Conservation (phyloP, 64 coral and sea anemone genomes). For the Catalaphyllia jardinei region DNA sequence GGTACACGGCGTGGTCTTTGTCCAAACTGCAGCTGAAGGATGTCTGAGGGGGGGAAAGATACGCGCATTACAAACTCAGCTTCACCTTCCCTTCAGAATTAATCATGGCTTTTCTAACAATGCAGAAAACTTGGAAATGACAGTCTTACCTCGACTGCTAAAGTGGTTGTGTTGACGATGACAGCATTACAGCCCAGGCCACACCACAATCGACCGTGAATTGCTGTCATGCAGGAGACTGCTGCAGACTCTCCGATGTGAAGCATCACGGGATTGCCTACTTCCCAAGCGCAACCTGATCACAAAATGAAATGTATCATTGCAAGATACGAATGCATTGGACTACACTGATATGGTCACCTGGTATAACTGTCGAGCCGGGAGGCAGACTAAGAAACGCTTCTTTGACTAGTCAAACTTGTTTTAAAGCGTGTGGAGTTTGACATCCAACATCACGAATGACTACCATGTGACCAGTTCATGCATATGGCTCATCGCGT, state of each 20-base stretch:
- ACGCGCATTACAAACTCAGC: too few species aligned
- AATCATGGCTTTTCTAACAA: too few species aligned
- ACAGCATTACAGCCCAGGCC: slow-evolving; percentile 91
- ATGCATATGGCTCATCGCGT: too few species aligned
- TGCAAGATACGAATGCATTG: not conserved
- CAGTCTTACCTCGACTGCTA: slow-evolving; percentile 81
- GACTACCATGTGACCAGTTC: too few species aligned
- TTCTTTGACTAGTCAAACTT: not conserved
- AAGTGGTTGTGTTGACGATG: slow-evolving; percentile 83
- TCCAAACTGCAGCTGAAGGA: slow-evolving; percentile 90
- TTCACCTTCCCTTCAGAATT: too few species aligned
- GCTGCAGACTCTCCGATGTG: slow-evolving; percentile 68
- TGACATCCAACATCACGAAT: too few species aligned
- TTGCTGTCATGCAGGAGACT: slow-evolving; percentile 95
- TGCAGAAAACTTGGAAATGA: not conserved
- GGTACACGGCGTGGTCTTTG: slow-evolving; percentile 73
- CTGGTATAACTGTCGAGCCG: not conserved
- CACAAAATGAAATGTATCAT: not conserved
- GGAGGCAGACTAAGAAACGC: too few species aligned
- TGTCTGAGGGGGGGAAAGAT: slow-evolving; percentile 44
- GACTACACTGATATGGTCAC: not conserved
- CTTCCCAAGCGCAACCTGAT: slow-evolving; percentile 87
- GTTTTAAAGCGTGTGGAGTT: not conserved
- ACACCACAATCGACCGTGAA: slow-evolving; percentile 92
- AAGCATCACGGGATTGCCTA: slow-evolving; percentile 78